Conservation (phyloP, 2,113 vertebrate species). For the Porphyrio hochstetteri region DNA sequence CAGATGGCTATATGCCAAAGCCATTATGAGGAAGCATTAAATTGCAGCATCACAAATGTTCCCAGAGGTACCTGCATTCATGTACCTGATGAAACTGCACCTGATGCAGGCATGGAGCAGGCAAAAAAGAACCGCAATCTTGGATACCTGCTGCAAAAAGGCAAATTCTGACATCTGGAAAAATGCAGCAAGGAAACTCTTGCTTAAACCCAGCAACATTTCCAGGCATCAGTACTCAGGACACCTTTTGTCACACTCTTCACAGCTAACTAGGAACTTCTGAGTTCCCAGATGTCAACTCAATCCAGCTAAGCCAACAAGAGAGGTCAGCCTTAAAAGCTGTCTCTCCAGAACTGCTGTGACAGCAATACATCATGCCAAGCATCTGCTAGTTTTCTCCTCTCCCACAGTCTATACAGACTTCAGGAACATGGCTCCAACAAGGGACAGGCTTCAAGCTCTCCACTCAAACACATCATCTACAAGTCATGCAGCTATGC, state of each 20-base stretch:
- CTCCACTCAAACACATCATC: neutral
- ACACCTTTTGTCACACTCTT: neutral
- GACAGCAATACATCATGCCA: neutral
- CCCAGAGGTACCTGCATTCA: neutral
- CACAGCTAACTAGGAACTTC: neutral
- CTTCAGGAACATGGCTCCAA: neutral
- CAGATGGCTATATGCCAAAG: constrained; percentile 22
- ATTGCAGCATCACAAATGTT: neutral
- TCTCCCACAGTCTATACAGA: neutral
- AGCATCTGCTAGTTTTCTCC: neutral
- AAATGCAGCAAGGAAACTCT: neutral
- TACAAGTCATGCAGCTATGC: neutral
- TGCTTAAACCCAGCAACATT: neutral
- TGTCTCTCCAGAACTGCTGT: neutral
- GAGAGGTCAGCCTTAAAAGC: neutral
- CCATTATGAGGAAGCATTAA: neutral
- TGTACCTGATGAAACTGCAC: neutral
- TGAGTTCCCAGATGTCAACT: neutral
- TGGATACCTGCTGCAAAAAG: neutral
- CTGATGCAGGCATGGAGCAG: neutral
- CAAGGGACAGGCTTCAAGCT: fast-evolving
- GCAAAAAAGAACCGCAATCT: neutral
- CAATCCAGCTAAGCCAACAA: neutral
- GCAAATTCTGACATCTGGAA: neutral
- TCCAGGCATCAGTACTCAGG: neutral